Conservation (phyloP, 2,113 vertebrate species). For the Columba janthina region DNA sequence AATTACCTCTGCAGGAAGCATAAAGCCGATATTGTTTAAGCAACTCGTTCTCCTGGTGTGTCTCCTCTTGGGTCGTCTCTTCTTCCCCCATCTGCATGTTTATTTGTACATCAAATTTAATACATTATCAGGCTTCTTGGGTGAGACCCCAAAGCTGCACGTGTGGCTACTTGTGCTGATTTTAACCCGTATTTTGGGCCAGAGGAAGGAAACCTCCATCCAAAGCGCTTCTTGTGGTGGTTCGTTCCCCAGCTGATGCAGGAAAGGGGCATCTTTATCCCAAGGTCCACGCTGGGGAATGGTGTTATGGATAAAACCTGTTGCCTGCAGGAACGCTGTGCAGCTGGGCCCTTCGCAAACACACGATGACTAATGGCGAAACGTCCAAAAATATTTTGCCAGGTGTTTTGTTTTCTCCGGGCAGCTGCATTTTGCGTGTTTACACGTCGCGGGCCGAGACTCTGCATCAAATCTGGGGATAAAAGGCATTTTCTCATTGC, state of each 20-base stretch:
- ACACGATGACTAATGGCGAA: neutral
- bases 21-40: neutral
- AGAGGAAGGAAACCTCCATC: neutral
- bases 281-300: neutral
- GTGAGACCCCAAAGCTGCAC: neutral
- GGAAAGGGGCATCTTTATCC: neutral
- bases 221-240: neutral
- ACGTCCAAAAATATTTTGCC: neutral
- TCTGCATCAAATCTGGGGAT: neutral
- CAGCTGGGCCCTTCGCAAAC: neutral
- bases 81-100: neutral
- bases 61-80: neutral
- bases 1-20: neutral
- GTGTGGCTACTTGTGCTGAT: neutral
- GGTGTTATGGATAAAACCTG: fast-evolving
- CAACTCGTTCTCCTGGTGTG: neutral
- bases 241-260: neutral
- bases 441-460: neutral
- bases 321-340: neutral
- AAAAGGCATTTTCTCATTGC: neutral
- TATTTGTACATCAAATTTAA: neutral
- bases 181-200: neutral
- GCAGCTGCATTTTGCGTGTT: neutral
- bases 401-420: conserved; percentile 24
- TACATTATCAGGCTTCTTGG: neutral